phyloP scores from a whole-genome alignment of 2,888 invertebrate species.

The Entomobrya multifasciata region DNA sequence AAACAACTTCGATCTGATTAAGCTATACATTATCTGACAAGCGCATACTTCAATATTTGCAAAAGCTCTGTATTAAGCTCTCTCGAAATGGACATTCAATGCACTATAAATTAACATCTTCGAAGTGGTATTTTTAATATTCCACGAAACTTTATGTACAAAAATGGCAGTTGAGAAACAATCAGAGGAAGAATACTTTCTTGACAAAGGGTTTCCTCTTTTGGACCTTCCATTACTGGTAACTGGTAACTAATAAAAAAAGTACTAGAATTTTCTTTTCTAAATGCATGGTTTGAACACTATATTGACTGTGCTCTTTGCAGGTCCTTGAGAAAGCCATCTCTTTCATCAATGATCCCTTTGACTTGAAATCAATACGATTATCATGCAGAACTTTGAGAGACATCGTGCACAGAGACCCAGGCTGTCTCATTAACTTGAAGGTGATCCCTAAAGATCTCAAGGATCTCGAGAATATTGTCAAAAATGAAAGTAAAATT shows the following conservation, averaged over 20 bases:
- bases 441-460: conserved; percentile 41
- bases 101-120: too few species aligned
- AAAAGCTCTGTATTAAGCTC: too few species aligned
- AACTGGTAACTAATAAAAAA: not conserved
- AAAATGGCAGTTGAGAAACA: not conserved
- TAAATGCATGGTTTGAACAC: too few species aligned
- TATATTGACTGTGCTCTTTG: too few species aligned
- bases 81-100: too few species aligned
- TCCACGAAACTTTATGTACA: too few species aligned
- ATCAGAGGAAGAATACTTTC: not conserved
- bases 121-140: too few species aligned
- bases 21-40: too few species aligned
- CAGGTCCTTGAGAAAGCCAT: conserved; percentile 52
- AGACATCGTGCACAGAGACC: not conserved
- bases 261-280: not conserved
- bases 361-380: conserved; percentile 48
- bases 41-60: too few species aligned
- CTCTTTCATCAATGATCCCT: conserved; percentile 12
- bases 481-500: conserved; percentile 15
- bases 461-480: conserved; percentile 35
- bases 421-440: conserved; percentile 20
- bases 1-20: too few species aligned
- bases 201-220: conserved; percentile 1
- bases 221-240: conserved; percentile 43
- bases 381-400: not conserved